Evolutionary conservation across 2,888 invertebrate species (phyloP).

Genomic region (Lepidochitona cinerea): DNA sequence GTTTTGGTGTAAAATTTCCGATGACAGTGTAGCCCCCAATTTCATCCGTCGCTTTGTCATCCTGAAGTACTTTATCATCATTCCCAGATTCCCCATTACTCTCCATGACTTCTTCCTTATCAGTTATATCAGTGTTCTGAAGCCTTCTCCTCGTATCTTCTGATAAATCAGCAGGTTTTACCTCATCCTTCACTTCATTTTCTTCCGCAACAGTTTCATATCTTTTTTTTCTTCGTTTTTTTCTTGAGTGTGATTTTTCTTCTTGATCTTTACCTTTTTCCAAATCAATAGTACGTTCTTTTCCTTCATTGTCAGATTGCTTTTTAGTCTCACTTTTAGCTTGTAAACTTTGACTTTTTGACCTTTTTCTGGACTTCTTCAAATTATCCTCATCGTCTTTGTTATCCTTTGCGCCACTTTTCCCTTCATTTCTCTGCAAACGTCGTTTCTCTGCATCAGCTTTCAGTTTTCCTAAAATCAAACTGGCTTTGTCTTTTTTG

Average conservation of each 20-base stretch:
- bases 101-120: slow-evolving; percentile 67
- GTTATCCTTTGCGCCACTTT: neutral
- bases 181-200: neutral
- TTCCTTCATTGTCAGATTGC: slow-evolving; percentile 15
- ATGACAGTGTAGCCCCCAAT: slow-evolving; percentile 78
- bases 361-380: neutral
- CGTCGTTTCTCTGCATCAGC: slow-evolving; percentile 35
- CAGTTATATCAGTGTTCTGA: slow-evolving; percentile 12
- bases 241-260: no score
- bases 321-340: neutral
- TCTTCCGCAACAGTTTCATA: neutral
- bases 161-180: no score
- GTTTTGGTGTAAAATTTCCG: slow-evolving; percentile 76
- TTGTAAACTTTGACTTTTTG: neutral
- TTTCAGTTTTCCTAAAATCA: slow-evolving; percentile 37
- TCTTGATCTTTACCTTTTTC: no score
- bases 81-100: no score
- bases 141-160: no score
- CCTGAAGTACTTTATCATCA: no score
- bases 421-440: neutral
- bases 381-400: neutral
- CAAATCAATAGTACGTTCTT: no score
- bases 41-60: slow-evolving; percentile 38
- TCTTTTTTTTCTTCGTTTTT: no score
- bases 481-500: slow-evolving; percentile 20